Conservation (phyloP, 2,797 vertebrate species). For the Mus caroli region DNA sequence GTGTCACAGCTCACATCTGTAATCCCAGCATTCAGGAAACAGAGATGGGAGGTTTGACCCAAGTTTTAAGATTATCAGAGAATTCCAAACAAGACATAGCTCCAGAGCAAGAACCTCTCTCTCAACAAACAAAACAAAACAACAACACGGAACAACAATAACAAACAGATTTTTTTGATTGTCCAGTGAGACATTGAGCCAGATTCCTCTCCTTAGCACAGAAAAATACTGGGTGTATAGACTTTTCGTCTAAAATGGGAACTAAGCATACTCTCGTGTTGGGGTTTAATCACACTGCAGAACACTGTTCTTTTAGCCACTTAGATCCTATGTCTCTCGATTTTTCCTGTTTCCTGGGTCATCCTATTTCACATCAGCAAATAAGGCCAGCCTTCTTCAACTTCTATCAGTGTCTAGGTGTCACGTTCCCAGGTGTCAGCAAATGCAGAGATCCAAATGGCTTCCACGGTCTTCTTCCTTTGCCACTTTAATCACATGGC, state of each 20-base stretch:
- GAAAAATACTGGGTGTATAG: not conserved
- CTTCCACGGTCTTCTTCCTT: not conserved
- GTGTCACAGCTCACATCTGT: not conserved
- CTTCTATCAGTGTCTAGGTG: not conserved
- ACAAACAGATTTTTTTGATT: not conserved
- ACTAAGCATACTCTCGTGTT: not conserved
- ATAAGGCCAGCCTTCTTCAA: not conserved
- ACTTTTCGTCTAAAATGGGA: slow-evolving; percentile 31
- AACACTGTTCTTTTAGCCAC: not conserved
- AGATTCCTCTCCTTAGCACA: not conserved
- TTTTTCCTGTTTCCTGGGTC: slow-evolving; percentile 10
- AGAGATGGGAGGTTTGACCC: not conserved
- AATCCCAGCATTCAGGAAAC: too few species aligned
- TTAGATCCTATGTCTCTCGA: not conserved
- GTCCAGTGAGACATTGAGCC: not conserved
- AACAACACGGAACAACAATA: not conserved
- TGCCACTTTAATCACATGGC: not conserved
- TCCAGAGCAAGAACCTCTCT: not conserved
- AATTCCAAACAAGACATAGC: not conserved
- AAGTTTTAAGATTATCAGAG: not conserved
- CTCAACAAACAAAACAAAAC: not conserved
- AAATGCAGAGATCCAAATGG: not conserved
- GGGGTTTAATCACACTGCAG: not conserved
- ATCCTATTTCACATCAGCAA: slow-evolving; percentile 8
- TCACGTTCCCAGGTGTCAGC: not conserved